Base-by-base conservation (phyloP, 2,113 vertebrate genomes). In the Zosterops lateralis region DNA sequence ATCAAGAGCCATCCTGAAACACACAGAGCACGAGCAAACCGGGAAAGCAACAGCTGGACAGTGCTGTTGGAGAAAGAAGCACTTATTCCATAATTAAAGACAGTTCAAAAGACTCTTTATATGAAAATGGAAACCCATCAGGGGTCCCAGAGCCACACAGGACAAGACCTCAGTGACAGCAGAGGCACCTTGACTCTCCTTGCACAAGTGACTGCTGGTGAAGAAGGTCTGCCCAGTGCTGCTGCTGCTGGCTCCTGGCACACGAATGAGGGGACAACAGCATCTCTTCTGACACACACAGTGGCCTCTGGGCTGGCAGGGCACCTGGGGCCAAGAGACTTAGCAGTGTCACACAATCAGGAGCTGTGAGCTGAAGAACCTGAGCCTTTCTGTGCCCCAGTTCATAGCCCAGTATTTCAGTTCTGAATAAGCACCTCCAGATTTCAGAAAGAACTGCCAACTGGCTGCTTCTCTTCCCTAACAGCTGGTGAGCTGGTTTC, bases 261-360 rank as follows among this genome's bases (percentile, higher is more conserved):
- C 58, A 14, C 12, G 34, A 5, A 12, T 0, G 10, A 62, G 34
- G 7, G 22, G 17, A 2, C 47, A 84, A 12, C 9, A 81, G 34
- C 44, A 20, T 4, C 48, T 62, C 80, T 36, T 19, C 18, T 17
- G 56, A 12, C 22, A 51, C 36, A 32, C 3, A 2, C 0, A 4
- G 4, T 4, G 7, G 16, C 29, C 36, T 36, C 19, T 6, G 44
- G 0, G 0, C 32, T 36, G 17, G 18, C 28, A 36, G 64, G 12
- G 25, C 7, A 38, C 47, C 50, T 73, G 50, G 8, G 56, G 28
- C 50, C 36, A 51, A 51, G 38, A 31, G 12, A 7, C 20, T 68
- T 8, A 25, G 36, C 54, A 65, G 12, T 12, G 54, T 22, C 22
- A 21, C 53, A 56, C 12, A 14, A 5, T 1, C 44, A 67, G 50